Conservation (phyloP, 2,797 vertebrate species). For the Potorous gilbertii region DNA sequence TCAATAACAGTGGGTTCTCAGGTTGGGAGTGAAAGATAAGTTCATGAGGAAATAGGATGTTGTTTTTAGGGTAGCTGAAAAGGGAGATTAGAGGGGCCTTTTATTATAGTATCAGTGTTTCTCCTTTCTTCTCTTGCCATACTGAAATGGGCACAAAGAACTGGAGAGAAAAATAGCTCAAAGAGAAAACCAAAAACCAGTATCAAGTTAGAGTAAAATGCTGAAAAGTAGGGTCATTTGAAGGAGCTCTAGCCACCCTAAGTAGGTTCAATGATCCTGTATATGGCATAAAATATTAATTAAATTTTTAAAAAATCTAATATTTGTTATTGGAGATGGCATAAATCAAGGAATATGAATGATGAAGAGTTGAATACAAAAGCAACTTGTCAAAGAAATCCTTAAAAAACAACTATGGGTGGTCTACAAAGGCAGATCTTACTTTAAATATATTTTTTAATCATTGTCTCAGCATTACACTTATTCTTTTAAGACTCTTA, state of each 20-base stretch:
- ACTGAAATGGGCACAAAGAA: constrained; percentile 20
- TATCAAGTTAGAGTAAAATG: not conserved
- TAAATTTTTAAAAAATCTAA: constrained; percentile 36
- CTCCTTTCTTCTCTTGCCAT: not conserved
- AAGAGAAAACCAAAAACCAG: not conserved
- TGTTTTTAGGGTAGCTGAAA: not conserved
- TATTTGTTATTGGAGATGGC: not conserved
- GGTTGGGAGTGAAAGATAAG: not conserved
- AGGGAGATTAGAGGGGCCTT: not conserved
- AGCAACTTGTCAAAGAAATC: not conserved
- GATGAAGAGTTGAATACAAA: not conserved
- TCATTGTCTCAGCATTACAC: not conserved
- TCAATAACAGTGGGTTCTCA: constrained; percentile 3
- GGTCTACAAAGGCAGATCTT: not conserved
- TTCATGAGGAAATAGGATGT: not conserved
- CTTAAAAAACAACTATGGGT: not conserved
- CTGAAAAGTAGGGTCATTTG: not conserved
- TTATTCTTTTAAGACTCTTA: constrained; percentile 46
- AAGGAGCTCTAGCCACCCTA: not conserved
- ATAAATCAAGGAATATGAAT: not conserved
- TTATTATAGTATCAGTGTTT: not conserved
- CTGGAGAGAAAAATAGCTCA: not conserved
- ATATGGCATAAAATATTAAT: not conserved
- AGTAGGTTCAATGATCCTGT: not conserved
- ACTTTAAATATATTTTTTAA: not conserved